phyloP scores from a whole-genome alignment of 2,797 vertebrate genomes.

The Knipowitschia caucasica region DNA sequence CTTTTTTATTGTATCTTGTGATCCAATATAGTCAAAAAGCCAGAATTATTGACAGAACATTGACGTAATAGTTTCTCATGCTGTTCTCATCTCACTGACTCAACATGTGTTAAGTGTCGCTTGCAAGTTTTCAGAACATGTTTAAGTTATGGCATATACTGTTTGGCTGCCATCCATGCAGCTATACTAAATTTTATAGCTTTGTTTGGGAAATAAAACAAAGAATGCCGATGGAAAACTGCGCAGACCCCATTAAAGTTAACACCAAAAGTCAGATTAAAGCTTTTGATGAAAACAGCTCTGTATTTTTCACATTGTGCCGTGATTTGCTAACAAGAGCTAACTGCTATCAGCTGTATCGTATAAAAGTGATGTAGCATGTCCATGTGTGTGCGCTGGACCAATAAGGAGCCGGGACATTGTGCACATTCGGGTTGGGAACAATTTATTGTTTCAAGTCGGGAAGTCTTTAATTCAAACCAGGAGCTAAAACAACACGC shows the following conservation, averaged over 20 bases:
- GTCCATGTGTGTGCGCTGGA: slow-evolving; percentile 14
- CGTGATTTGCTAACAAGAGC: slow-evolving; percentile 46
- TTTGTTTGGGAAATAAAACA: slow-evolving; percentile 13
- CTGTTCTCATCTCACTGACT: too few species aligned
- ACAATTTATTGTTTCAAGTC: slow-evolving; percentile 46
- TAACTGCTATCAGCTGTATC: slow-evolving; percentile 57
- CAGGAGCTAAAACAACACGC: slow-evolving; percentile 34
- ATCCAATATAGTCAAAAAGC: too few species aligned
- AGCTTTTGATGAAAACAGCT: slow-evolving; percentile 13
- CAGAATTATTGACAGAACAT: too few species aligned
- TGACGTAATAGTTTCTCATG: too few species aligned
- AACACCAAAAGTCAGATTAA: slow-evolving; percentile 11
- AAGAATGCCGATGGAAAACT: slow-evolving; percentile 21
- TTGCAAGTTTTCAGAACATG: too few species aligned
- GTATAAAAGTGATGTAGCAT: slow-evolving; percentile 40
- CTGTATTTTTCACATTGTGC: slow-evolving; percentile 20
- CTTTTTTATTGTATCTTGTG: too few species aligned
- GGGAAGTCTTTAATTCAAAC: slow-evolving; percentile 63
- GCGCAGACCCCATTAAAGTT: slow-evolving; percentile 11
- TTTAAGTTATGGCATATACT: slow-evolving; percentile 5
- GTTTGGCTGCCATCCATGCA: slow-evolving; percentile 11
- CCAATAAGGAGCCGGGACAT: slow-evolving; percentile 34
- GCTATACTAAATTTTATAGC: slow-evolving; percentile 18
- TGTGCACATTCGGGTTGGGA: slow-evolving; percentile 36
- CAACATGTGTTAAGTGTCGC: too few species aligned